Conservation (phyloP, 1,140 invertebrate genomes). For the Dysdera silvatica region DNA sequence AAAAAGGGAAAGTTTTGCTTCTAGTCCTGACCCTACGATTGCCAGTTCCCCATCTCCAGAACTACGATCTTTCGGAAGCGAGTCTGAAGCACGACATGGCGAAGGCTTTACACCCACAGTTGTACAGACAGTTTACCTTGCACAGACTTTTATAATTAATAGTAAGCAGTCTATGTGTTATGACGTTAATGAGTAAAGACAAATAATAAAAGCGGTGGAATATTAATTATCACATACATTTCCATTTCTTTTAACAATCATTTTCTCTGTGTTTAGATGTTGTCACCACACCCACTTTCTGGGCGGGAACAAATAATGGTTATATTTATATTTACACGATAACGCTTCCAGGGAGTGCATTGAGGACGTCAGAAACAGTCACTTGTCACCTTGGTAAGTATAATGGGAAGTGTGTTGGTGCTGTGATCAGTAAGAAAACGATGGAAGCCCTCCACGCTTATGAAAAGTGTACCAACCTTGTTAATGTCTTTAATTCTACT, state of each 20-base stretch:
- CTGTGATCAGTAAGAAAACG: too few relatives aligned
- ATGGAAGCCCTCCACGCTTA: too few relatives aligned
- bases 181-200: neutral
- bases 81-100: constrained; percentile 76
- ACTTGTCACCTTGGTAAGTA: constrained; percentile 58
- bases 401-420: too few relatives aligned
- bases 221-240: too few relatives aligned
- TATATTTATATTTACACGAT: constrained; percentile 82
- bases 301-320: constrained; percentile 94
- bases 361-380: constrained; percentile 61
- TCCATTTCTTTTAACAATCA: too few relatives aligned
- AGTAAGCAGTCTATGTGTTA: constrained; percentile 51
- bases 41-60: constrained; percentile 23
- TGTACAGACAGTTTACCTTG: constrained; percentile 88
- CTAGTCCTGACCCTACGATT: constrained; percentile 22
- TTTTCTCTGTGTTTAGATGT: constrained; percentile 57
- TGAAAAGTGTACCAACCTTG: too few relatives aligned
- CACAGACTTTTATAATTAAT: constrained; percentile 82
- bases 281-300: constrained; percentile 76
- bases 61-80: constrained; percentile 63
- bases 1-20: constrained; percentile 24
- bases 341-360: constrained; percentile 59
- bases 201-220: too few relatives aligned
- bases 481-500: too few relatives aligned
- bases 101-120: constrained; percentile 87